Evolutionary conservation across 2,888 invertebrate species (phyloP), one percentile per base, ranked within the genome.

Genomic region (Apotomis capreana): DNA sequence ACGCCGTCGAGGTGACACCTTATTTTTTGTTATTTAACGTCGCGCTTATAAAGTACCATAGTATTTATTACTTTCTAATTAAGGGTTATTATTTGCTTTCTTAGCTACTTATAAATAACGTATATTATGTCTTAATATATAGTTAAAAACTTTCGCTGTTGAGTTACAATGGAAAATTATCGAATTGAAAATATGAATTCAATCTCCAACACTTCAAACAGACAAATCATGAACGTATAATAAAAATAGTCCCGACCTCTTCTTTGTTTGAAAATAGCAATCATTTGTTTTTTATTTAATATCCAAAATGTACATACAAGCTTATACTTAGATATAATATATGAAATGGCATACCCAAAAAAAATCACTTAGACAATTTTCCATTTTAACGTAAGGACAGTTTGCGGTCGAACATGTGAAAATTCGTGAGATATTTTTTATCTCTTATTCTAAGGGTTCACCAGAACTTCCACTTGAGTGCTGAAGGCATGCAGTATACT

Each of bases 31-130:
- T 85, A 86, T 82, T 85, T 86, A 86, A 87, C 83, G 85, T 86
- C 89, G 86, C 84, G 89, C 89, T 89, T 90, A 87, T 87, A 89
- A 87, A 88, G 83, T 89, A 88, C 87, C 86, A 85, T 90, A 89
- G 85, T 91, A 90, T 91, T 91, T 90, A 90, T 90, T 90, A 68
- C 85, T 84, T 84, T 83, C 81, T 83, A 81, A 80, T 80, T 87
- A 83, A 87, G 83, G 83, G 83, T 86, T 86, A 82, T 84, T 84
- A 80, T 80, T 81, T 83, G 83, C 83, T 83, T 84, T 80, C 83
- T 84, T 83, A 82, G 81, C 81, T 78, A 81, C 81, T 81, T 82
- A 75, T 78, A 76, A 80, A 79, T 83, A 81, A 80, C 79, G 81
- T 84, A 82, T 81, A 81, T 79, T 78, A 79, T 78, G 78, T 83